Base-by-base conservation (phyloP, 2,888 invertebrate genomes). In the Mycalesis mineus region DNA sequence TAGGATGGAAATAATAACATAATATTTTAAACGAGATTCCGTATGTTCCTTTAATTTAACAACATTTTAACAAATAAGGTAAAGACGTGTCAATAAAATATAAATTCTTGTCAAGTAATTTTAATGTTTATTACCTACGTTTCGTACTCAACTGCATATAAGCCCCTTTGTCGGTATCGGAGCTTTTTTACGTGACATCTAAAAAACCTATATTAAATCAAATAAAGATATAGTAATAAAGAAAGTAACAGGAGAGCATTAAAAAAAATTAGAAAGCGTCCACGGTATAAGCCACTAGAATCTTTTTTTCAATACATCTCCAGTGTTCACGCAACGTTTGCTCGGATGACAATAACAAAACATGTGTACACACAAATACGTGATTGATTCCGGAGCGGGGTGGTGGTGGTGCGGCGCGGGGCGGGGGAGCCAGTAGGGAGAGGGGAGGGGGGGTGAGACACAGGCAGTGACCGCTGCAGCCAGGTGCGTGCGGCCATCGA, bases 401-500 rank as follows among this genome's bases (percentile, higher is more conserved):
- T 64, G 63, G 37, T 58, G 49, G 55, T 40, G 33, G 50, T 45
- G 59, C 60, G 33, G 7, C 29, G 45, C 6, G 28, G 45, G 51
- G 60, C 60, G 49, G 63, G 36, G 57, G 58, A n/a, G n/a, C n/a
- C n/a, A n/a, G n/a, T n/a, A n/a, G n/a, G n/a, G n/a, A n/a, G n/a
- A 11, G 59, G 45, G 9, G 31, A 63, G 65, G 65, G 65, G 64
- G 64, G 64, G 60, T 72, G 61, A 70, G 71, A 72, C 73, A 71
- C 77, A 76, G 82, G 85, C 84, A 84, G 81, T 86, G 87, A 88
- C 86, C 87, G 88, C 80, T 72, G 80, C 79, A 75, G 80, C 85
- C 84, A 84, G 87, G 83, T 86, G 88, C 85, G 78, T 72, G 83
- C 87, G 88, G 88, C 84, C 88, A 89, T 88, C 88, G 88, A 89